Evolutionary conservation across 2,113 vertebrate genomes (phyloP), one percentile per base, ranked within the genome.

Genomic region (Grantiella picta): DNA sequence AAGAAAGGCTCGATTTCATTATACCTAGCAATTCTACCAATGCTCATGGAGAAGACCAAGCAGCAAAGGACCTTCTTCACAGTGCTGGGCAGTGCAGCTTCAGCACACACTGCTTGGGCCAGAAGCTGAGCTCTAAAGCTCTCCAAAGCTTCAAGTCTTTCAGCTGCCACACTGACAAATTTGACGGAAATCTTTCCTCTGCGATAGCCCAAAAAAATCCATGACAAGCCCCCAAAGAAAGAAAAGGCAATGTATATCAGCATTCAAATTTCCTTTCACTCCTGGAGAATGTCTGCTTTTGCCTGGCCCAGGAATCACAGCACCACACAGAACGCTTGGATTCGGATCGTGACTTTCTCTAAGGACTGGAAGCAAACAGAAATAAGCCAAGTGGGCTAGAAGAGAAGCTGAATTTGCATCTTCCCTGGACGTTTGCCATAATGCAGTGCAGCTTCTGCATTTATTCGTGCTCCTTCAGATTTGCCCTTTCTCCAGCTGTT

Each of bases 401-500:
- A 82, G 53, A 75, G 66, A 54, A 82, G 63, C 12, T 42, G n/a
- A 72, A 94, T 90, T 80, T 89, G 65, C 73, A 68, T 56, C 87
- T 89, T 82, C 73, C 53, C 53, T 87, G 65, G 82, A 87, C 0
- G 0, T 52, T 7, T 90, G 66, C 85, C 54, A 65, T 9, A 40
- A 65, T 53, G 40, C 53, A 38, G 61, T 40, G 31, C 31, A 86
- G 52, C 59, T 73, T 77, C 80, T 78, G 80, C 86, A 83, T 71
- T 84, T 79, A 78, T 78, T 91, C 49, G 50, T 47, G 78, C 38
- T 85, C 57, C 36, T 93, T 87, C 78, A 76, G 87, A 92, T 68
- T 78, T 87, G 73, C 9, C 20, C 44, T 86, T 86, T 92, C 77
- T 91, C 47, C 92, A 94, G 56, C 78, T 94, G 82, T 70, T 95